These are phyloP conservation scores for Irena cyanogastra DNA, from an alignment of 2,113 vertebrate genomes.

Conservation along the genomic window DNA sequence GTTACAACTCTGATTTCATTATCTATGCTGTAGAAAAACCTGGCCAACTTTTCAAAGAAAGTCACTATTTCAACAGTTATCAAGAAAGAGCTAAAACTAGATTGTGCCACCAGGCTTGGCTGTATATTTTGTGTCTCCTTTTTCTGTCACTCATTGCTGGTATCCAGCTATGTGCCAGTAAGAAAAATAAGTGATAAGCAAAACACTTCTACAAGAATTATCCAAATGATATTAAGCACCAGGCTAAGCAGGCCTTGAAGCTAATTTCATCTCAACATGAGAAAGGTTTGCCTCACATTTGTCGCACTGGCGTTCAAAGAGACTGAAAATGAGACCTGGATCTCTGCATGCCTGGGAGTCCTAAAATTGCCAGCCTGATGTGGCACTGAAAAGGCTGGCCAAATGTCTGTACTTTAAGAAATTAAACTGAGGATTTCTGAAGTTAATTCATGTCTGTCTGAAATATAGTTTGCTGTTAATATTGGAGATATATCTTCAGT, in stretches of 20 bases:
- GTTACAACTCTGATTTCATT: constrained; percentile 4
- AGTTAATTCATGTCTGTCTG: neutral
- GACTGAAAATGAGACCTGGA: neutral
- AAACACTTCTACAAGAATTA: neutral
- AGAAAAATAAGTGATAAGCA: neutral
- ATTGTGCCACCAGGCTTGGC: neutral
- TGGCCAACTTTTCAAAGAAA: neutral
- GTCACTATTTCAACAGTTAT: neutral
- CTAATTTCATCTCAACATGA: neutral
- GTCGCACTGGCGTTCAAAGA: fast-evolving
- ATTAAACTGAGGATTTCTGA: neutral
- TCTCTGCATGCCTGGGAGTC: neutral
- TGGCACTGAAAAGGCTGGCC: neutral
- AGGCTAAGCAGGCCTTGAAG: neutral
- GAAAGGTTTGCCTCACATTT: neutral
- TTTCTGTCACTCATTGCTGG: neutral
- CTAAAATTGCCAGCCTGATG: neutral
- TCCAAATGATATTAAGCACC: neutral
- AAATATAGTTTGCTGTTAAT: neutral
- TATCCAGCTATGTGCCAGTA: neutral
- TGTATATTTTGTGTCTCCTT: neutral
- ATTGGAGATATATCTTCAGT: neutral
- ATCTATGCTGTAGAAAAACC: neutral
- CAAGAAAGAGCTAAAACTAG: neutral
- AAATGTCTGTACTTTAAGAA: neutral